These are phyloP conservation scores for Hofmannophila pseudospretella DNA, from an alignment of 2,888 invertebrate genomes.

Conservation along the genomic window DNA sequence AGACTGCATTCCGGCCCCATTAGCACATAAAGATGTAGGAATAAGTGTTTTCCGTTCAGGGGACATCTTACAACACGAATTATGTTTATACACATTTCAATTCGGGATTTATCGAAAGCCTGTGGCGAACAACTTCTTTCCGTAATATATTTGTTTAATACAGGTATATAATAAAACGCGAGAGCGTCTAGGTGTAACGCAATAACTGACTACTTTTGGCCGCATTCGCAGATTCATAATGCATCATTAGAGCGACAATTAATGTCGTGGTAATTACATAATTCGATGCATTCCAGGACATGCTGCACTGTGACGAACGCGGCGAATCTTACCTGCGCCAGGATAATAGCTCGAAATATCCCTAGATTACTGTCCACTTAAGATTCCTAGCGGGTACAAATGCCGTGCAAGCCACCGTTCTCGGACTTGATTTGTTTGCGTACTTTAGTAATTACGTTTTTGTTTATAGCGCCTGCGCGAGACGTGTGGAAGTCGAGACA, in stretches of 20 bases:
- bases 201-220: neutral
- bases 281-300: constrained; percentile 26
- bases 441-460: constrained; percentile 46
- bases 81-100: neutral
- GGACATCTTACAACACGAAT: neutral
- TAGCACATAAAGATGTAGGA: constrained; percentile 32
- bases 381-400: constrained; percentile 52
- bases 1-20: constrained; percentile 37
- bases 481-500: constrained; percentile 14
- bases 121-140: neutral
- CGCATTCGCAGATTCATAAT: constrained; percentile 2
- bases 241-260: constrained; percentile 22
- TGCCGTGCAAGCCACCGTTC: constrained; percentile 36
- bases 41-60: constrained; percentile 13
- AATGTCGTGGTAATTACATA: constrained; percentile 30
- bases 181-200: neutral
- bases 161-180: too few species aligned
- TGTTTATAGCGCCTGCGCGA: constrained; percentile 36
- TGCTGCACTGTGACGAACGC: constrained; percentile 23
- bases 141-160: too few species aligned
- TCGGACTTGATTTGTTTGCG: constrained; percentile 50
- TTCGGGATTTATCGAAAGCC: too few species aligned
- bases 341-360: constrained; percentile 27
- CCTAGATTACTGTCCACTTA: constrained; percentile 54
- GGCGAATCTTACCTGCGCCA: constrained; percentile 32